phyloP scores from a whole-genome alignment of 2,113 vertebrate genomes.

The Uria lomvia region DNA sequence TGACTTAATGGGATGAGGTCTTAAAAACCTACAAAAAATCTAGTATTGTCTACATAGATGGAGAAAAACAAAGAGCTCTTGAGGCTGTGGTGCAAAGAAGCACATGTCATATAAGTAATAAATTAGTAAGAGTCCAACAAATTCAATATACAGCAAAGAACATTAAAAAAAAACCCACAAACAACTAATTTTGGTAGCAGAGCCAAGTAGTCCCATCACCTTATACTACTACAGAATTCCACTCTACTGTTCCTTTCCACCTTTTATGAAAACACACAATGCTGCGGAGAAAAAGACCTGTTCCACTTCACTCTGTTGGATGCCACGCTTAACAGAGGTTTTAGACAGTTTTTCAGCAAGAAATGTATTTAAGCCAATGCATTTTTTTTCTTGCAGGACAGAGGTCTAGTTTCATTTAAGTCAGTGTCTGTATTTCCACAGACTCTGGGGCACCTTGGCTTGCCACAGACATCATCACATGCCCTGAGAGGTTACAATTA shows the following conservation, averaged over 20 bases:
- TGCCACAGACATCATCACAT: background rate
- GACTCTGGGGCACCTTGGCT: background rate
- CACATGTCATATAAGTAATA: fast-evolving
- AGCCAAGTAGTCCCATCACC: background rate
- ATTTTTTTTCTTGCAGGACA: background rate
- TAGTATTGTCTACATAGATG: background rate
- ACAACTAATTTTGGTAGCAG: background rate
- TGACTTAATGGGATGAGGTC: background rate
- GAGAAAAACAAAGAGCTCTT: background rate
- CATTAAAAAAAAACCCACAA: background rate
- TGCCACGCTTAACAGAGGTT: background rate
- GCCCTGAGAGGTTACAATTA: background rate
- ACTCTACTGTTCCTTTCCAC: background rate
- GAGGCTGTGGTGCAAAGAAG: background rate
- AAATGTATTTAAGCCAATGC: background rate
- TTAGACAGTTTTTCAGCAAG: background rate
- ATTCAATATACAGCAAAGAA: background rate
- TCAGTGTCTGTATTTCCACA: background rate
- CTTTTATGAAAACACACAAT: background rate
- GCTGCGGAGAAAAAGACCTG: background rate
- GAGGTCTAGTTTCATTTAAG: background rate
- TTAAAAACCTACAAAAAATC: background rate
- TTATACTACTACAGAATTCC: background rate
- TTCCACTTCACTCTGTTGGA: background rate
- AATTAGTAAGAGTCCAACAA: background rate